These are phyloP conservation scores for Stichodactyla mertensii DNA, from an alignment of 64 coral and sea anemone genomes.

Conservation along the genomic window DNA sequence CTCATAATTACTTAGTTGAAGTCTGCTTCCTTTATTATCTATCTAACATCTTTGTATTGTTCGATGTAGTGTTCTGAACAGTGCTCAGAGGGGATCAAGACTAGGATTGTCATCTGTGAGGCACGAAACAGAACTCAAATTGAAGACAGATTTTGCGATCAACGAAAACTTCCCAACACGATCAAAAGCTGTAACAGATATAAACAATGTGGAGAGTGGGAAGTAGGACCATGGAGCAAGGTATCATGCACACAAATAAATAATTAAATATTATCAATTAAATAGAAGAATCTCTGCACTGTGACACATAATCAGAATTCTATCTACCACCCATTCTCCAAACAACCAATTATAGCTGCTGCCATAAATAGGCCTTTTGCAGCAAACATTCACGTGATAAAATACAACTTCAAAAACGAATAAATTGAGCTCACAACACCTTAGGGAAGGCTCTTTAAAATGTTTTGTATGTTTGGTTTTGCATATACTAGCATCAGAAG, in stretches of 20 bases:
- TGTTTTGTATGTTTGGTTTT: too few species aligned
- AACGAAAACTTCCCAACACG: slow-evolving; percentile 10
- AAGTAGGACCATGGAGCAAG: slow-evolving; percentile 52
- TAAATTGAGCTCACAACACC: too few species aligned
- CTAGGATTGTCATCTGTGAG: slow-evolving; percentile 17
- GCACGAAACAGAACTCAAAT: slow-evolving; percentile 29
- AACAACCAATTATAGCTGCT: too few species aligned
- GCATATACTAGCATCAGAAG: too few species aligned
- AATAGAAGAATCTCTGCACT: too few species aligned
- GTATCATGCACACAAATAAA: background rate
- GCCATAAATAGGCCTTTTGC: too few species aligned
- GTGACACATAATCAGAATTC: too few species aligned
- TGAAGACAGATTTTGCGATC: slow-evolving; percentile 21
- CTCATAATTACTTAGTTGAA: background rate
- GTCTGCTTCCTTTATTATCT: background rate
- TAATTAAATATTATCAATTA: too few species aligned
- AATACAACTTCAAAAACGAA: too few species aligned
- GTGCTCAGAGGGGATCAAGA: slow-evolving; percentile 37
- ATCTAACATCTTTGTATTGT: background rate
- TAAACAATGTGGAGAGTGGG: slow-evolving; percentile 60
- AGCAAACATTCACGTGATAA: too few species aligned
- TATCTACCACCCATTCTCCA: too few species aligned
- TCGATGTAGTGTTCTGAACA: slow-evolving; percentile 35
- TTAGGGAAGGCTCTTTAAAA: too few species aligned
- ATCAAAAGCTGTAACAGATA: slow-evolving; percentile 29